Base-by-base conservation (phyloP, 2,797 vertebrate genomes). In the Liasis olivaceus region DNA sequence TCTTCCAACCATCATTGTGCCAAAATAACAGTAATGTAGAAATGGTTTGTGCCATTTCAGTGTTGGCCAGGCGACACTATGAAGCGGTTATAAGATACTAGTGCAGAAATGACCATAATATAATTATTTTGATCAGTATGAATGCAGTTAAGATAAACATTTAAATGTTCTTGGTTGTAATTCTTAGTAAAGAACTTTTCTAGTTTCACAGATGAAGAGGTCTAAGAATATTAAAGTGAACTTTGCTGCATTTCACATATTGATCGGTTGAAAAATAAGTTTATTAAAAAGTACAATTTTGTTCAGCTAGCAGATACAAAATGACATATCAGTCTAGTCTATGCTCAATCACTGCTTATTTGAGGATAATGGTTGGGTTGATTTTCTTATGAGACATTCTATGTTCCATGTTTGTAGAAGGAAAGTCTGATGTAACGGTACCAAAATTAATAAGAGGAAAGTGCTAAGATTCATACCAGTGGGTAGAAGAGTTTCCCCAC, bases 321-420 rank as follows among this genome's bases (percentile, higher is more conserved):
- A 56, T 51, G 24, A 60, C 0, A 0, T 93, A 94, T 95, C 89
- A 81, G 86, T 0, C 94, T 0, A 42, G 95, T 88, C 88, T 95
- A 7, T 60, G 87, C 94, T 95, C 93, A 96, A 97, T 95, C 94
- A 9, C 89, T 64, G 87, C 93, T 96, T 96, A 93, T 97, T 93
- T 94, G 0, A 0, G 91, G 91, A 81, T 64, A 95, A 59, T 77
- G 77, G 86, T 89, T 95, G 85, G 92, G 91, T 93, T 93, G 90
- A n/a, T 88, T 92, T 96, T 91, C 93, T 96, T 4, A 72, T 92
- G 86, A 54, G 81, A 62, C 69, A 77, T 87, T 89, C 92, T 92
- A 87, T 95, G 89, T 47, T 93, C 26, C 0, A 0, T 88, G 95
- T 66, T 89, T 95, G 94, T 94, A 95, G 90, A 64, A 86, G 17